A percentile compares a stretch with the other conserved stretches of the same genome.
phyloP scores from a whole-genome alignment of 2,113 vertebrate species.

The Lophochroa leadbeateri region DNA sequence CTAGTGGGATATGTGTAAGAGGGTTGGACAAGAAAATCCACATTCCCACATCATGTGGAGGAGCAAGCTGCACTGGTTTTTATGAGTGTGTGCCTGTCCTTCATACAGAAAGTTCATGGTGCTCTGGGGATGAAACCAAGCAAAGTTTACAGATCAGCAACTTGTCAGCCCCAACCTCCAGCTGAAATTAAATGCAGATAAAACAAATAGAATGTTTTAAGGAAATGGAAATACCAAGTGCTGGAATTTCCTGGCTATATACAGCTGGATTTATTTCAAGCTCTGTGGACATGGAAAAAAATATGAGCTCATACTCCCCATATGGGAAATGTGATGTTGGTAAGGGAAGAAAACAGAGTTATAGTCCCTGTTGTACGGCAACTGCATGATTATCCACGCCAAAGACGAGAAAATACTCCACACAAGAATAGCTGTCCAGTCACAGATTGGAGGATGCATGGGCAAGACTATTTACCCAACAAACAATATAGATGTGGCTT shows the following conservation, averaged over 20 bases:
- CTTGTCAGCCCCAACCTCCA: conserved; percentile 33
- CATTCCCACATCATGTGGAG: accelerated
- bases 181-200: conserved; percentile 51
- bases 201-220: conserved; percentile 59
- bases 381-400: background rate
- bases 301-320: conserved; percentile 30
- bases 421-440: background rate
- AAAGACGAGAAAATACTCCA: background rate
- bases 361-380: background rate
- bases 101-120: conserved; percentile 12
- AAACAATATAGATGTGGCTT: background rate
- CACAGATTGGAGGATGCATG: background rate
- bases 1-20: background rate
- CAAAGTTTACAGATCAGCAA: conserved; percentile 59
- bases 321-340: conserved; percentile 37
- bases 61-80: background rate
- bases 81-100: background rate
- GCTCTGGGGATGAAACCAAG: conserved; percentile 41
- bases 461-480: background rate
- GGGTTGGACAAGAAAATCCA: background rate
- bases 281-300: conserved; percentile 51
- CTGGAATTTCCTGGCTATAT: conserved; percentile 44
- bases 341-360: conserved; percentile 16
- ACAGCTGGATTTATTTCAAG: conserved; percentile 49
- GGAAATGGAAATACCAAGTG: conserved; percentile 59